Percentiles rank a stretch among this genome's conserved stretches.
Conservation (phyloP, 2,113 vertebrate genomes). For the Sylvia atricapilla region DNA sequence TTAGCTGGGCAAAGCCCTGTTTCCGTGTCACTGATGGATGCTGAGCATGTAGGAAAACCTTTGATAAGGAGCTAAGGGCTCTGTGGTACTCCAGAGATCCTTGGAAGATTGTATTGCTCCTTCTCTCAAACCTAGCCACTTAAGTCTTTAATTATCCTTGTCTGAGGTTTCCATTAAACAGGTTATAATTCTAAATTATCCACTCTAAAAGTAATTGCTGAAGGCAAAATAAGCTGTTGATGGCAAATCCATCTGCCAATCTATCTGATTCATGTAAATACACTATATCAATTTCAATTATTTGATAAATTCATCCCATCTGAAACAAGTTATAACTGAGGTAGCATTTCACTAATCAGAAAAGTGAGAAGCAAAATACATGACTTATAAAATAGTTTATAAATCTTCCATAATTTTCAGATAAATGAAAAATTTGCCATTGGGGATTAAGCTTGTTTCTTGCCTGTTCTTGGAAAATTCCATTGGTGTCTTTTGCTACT, state of each 20-base stretch:
- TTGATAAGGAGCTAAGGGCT: background rate
- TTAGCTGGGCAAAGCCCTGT: background rate
- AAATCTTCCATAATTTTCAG: background rate
- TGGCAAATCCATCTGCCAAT: background rate
- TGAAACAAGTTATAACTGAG: background rate
- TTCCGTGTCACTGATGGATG: background rate
- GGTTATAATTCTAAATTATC: background rate
- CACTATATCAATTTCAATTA: background rate
- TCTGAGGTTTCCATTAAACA: background rate
- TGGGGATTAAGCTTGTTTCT: background rate
- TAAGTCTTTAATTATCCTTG: background rate
- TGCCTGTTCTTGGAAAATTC: background rate
- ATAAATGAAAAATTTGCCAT: background rate
- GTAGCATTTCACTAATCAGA: background rate
- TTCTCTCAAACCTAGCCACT: background rate
- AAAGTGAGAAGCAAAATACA: background rate
- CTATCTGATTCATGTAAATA: background rate
- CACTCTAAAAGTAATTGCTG: background rate
- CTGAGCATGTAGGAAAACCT: background rate
- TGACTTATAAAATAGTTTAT: background rate
- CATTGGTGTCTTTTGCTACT: background rate
- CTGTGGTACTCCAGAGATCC: background rate
- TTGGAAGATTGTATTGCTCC: background rate
- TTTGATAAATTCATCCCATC: background rate
- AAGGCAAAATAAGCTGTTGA: background rate